Conservation (phyloP, 2,113 vertebrate genomes). For the Actenoides lindsayi region DNA sequence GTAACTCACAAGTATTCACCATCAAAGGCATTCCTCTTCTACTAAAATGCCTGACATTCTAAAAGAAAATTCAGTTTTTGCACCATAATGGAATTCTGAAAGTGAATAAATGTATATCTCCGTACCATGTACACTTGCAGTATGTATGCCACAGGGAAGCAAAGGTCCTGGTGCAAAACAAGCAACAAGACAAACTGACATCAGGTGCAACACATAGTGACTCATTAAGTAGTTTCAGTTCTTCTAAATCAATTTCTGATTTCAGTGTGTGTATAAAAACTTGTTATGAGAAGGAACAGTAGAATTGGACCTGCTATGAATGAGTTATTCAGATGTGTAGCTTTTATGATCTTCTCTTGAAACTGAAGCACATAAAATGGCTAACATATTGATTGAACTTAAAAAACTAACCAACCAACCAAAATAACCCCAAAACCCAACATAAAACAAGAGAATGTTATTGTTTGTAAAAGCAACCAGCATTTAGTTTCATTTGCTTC, state of each 20-base stretch:
- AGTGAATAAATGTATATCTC: neutral
- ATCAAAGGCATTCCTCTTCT: neutral
- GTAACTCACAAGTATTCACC: neutral
- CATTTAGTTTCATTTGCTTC: neutral
- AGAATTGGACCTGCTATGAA: neutral
- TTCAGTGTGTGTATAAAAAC: neutral
- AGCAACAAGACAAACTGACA: neutral
- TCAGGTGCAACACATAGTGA: neutral
- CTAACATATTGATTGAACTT: neutral
- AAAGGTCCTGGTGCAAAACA: neutral
- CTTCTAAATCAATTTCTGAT: neutral
- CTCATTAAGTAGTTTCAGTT: neutral
- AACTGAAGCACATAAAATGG: neutral
- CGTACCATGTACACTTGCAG: rapidly evolving
- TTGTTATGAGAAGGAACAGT: neutral
- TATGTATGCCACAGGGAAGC: neutral
- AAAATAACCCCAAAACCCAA: neutral
- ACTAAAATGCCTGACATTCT: neutral
- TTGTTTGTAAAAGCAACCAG: neutral
- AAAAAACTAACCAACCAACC: neutral
- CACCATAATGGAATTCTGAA: neutral
- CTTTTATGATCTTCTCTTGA: conserved; percentile 2
- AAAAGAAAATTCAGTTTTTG: neutral
- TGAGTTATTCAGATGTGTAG: neutral
- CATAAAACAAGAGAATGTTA: neutral